Evolutionary conservation across 2,797 vertebrate species (phyloP), one percentile per base, ranked within the genome.

Genomic region (Eptatretus atami): DNA sequence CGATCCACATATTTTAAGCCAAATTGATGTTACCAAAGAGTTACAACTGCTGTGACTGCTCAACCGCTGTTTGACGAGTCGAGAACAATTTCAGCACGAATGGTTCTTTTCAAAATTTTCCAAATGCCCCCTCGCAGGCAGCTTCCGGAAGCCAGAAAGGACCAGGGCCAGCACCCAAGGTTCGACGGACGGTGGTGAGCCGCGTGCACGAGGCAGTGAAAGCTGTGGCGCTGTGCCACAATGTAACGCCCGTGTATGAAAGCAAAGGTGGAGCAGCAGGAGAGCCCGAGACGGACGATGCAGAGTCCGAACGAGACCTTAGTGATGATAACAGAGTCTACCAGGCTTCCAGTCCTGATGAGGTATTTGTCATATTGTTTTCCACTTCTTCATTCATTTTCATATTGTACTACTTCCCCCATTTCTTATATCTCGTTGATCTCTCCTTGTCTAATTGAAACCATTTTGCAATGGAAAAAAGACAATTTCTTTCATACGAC

Each of bases 321-420:
- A 83, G 80, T 0, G 86, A 95, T 2, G 80, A 92, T 71, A 93
- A 83, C 73, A 78, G 86, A 64, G 80, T 83, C 13, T 96, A 98
- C 73, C 92, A 98, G 74, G 92, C 92, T 54, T 90, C 92, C 71
- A 98, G 87, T 68, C 90, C 90, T 0, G 90, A 96, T 13, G 90
- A 98, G 84, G 90, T 95, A 44, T 44, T 44, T 44, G 31, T 44
- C 6, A 8, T 24, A 25, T 54, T 25, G 31, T 65, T 19, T 12
- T 24, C n/a, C 25, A 15, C 6, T 3, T 12, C 9, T 10, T 64
- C 3, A 8, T 53, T 60, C 31, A 65, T 61, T 65, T 63, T 52
- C 52, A 52, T 19, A 12, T n/a, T 63, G 64, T 24, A 11, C 53
- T 24, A 11, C 53, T 9, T 65, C 63, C 15, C 54, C 31, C n/a